phyloP scores from a whole-genome alignment of 2,113 vertebrate genomes.

The Plecturocebus donacophilus region DNA sequence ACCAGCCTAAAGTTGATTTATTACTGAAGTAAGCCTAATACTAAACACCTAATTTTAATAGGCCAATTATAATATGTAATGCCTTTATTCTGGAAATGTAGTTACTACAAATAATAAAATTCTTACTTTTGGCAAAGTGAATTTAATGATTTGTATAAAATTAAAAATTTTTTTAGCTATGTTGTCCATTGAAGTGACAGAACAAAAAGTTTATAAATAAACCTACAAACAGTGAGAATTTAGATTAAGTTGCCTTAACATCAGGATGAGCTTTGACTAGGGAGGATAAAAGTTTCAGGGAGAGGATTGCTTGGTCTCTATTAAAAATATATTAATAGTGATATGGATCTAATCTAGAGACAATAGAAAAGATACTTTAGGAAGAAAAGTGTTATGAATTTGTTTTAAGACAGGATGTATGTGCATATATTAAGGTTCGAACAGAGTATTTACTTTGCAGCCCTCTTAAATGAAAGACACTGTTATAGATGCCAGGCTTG shows the following conservation, averaged over 20 bases:
- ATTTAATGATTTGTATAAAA: no score
- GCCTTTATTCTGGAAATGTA: conserved; percentile 29
- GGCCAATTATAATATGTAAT: not conserved
- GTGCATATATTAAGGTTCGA: not conserved
- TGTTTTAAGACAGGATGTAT: conserved; percentile 55
- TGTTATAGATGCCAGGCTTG: not conserved
- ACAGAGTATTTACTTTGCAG: not conserved
- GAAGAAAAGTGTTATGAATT: conserved; percentile 23
- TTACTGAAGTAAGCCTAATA: conserved; percentile 18
- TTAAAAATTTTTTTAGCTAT: not conserved
- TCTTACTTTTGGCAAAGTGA: not conserved
- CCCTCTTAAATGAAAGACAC: not conserved
- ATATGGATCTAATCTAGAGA: conserved; percentile 7
- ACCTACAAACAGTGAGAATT: conserved; percentile 2
- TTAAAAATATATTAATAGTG: not conserved
- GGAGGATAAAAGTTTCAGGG: not conserved
- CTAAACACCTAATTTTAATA: not conserved
- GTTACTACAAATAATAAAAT: conserved; percentile 32
- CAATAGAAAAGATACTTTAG: not conserved
- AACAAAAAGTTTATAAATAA: conserved; percentile 34
- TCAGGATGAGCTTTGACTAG: not conserved
- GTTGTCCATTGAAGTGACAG: not conserved
- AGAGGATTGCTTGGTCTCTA: not conserved
- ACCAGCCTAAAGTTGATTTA: not conserved
- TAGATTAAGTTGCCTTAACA: conserved; percentile 45